Percentiles rank a stretch among this genome's conserved stretches.
phyloP scores from a whole-genome alignment of 2,797 vertebrate genomes.

The Lophotriccus pileatus region DNA sequence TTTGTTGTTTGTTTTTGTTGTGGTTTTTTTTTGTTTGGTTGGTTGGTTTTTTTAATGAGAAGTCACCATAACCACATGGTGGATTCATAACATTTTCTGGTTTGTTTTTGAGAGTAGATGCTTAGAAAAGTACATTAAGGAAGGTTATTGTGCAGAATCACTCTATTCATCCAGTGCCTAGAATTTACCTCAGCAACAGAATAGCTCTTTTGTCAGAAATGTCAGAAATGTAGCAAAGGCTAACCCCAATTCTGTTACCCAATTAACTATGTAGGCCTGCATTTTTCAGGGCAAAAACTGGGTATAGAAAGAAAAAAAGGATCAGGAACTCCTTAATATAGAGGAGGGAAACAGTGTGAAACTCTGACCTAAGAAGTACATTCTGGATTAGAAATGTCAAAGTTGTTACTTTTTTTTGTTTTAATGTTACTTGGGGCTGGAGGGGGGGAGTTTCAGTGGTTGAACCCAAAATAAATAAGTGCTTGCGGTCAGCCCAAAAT shows the following conservation, averaged over 20 bases:
- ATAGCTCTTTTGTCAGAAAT: neutral
- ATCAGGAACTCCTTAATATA: neutral
- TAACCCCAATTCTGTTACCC: neutral
- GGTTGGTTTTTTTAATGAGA: neutral
- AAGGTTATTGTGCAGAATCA: neutral
- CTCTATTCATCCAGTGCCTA: neutral
- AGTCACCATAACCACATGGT: neutral
- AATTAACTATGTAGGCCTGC: neutral
- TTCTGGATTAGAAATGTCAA: neutral
- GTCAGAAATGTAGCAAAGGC: neutral
- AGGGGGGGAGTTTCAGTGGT: neutral
- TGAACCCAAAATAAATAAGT: slow-evolving; percentile 20
- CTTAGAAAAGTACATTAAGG: neutral
- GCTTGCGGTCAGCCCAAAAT: neutral
- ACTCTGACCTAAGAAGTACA: neutral
- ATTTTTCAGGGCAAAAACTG: neutral
- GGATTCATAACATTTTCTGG: neutral
- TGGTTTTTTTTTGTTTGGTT: too few relatives aligned
- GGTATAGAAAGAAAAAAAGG: neutral
- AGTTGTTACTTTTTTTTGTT: neutral
- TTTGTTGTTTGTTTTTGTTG: too few relatives aligned
- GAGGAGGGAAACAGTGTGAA: neutral
- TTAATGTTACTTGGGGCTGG: neutral
- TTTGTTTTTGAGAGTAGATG: neutral
- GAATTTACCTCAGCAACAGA: neutral